These are phyloP conservation scores for Clivina fossor DNA, from an alignment of 2,888 invertebrate genomes.

Conservation along the genomic window DNA sequence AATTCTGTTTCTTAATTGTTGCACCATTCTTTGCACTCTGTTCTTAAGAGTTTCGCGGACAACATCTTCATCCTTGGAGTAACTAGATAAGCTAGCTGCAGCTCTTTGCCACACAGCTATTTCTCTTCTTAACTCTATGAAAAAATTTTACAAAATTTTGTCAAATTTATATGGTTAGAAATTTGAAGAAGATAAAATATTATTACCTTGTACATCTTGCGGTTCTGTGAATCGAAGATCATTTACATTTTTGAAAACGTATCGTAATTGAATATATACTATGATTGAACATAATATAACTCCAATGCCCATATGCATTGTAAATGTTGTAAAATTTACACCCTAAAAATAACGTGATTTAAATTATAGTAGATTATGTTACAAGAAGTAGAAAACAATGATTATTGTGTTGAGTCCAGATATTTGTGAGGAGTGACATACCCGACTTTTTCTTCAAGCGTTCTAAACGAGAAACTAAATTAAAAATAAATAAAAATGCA, in stretches of 20 bases:
- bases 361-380: too few relatives aligned
- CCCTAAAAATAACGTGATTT: slow-evolving; percentile 71
- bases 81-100: slow-evolving; percentile 75
- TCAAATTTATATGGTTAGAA: too few relatives aligned
- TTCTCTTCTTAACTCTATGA: slow-evolving; percentile 75
- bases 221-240: slow-evolving; percentile 72
- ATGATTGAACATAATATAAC: slow-evolving; percentile 68
- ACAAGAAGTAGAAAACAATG: too few relatives aligned
- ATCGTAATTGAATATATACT: slow-evolving; percentile 71
- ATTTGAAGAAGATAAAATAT: too few relatives aligned
- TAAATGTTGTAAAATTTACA: slow-evolving; percentile 78
- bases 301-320: slow-evolving; percentile 78
- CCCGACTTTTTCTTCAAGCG: too few relatives aligned
- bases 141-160: too few relatives aligned
- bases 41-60: slow-evolving; percentile 76
- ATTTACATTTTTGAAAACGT: slow-evolving; percentile 70
- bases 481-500: too few relatives aligned
- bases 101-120: slow-evolving; percentile 83
- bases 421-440: too few relatives aligned
- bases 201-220: slow-evolving; percentile 66
- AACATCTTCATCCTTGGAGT: slow-evolving; percentile 81
- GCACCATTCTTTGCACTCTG: slow-evolving; percentile 69
- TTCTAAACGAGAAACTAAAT: too few relatives aligned
- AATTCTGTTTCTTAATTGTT: slow-evolving; percentile 53
- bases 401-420: too few relatives aligned